Conservation (phyloP, 2,797 vertebrate species). For the Onychomys arenicola region DNA sequence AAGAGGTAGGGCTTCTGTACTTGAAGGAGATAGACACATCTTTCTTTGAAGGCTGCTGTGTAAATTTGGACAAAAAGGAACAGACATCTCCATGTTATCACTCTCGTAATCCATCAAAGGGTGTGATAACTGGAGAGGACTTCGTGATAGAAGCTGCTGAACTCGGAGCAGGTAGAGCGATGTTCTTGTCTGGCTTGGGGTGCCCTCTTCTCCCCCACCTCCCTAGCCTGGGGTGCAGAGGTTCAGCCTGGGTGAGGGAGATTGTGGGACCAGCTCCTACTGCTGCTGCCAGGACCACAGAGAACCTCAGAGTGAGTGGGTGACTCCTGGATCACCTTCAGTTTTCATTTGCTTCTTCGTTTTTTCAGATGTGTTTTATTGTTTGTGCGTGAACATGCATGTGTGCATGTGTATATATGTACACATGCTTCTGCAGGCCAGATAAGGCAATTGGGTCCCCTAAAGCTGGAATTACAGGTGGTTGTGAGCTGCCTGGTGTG, state of each 20-base stretch:
- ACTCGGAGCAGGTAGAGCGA: neutral
- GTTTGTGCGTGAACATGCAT: neutral
- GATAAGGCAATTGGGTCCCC: neutral
- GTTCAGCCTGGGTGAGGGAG: neutral
- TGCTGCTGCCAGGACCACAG: neutral
- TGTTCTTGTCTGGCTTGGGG: neutral
- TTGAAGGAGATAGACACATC: neutral
- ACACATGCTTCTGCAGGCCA: neutral
- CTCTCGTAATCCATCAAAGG: constrained; percentile 18
- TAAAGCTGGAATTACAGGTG: neutral
- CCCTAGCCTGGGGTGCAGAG: neutral
- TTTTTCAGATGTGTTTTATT: neutral
- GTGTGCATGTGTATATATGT: no score
- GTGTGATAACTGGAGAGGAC: neutral
- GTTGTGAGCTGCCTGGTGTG: neutral
- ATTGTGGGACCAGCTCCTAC: neutral
- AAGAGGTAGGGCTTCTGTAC: constrained; percentile 28
- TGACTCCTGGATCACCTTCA: neutral
- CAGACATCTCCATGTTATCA: constrained; percentile 11
- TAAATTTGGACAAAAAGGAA: constrained; percentile 31
- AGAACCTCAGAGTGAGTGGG: no score
- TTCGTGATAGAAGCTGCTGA: constrained; percentile 5
- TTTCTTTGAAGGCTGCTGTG: constrained; percentile 10
- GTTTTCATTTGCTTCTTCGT: neutral
- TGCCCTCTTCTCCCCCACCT: no score